Conservation (phyloP, 2,888 invertebrate genomes). For the Geotrupes spiniger region DNA sequence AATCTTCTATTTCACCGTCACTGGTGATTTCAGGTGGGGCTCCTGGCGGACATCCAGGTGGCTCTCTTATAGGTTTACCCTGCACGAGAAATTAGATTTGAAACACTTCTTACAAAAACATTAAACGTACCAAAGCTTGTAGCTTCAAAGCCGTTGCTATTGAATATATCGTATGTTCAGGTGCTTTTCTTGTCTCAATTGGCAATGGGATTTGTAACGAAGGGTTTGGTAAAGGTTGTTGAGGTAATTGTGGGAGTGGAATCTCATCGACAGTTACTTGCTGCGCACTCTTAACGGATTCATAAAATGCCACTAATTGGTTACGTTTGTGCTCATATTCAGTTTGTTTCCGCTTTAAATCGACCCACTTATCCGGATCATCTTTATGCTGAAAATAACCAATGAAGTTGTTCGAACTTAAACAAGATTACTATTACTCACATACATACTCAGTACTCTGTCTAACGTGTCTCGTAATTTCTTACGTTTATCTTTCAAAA, state of each 20-base stretch:
- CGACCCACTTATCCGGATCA: conserved; percentile 91
- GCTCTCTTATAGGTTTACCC: conserved; percentile 59
- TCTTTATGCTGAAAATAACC: conserved; percentile 92
- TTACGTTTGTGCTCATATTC: conserved; percentile 90
- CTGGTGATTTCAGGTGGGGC: conserved; percentile 73
- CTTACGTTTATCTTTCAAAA: conserved; percentile 92
- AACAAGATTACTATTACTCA: conserved; percentile 63
- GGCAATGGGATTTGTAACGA: conserved; percentile 46
- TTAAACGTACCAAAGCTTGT: conserved; percentile 41
- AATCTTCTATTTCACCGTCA: conserved; percentile 59
- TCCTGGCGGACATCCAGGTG: conserved; percentile 85
- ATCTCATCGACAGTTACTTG: conserved; percentile 95
- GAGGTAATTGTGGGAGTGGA: conserved; percentile 75
- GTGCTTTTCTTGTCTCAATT: conserved; percentile 43
- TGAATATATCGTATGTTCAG: conserved; percentile 49
- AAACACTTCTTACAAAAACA: not conserved
- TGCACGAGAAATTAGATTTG: conserved; percentile 33
- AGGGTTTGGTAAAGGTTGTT: conserved; percentile 43
- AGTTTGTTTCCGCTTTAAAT: conserved; percentile 83
- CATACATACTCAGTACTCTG: conserved; percentile 91
- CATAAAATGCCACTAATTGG: conserved; percentile 87
- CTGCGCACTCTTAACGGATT: conserved; percentile 93
- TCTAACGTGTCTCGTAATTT: conserved; percentile 94
- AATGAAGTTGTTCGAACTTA: too few species aligned
- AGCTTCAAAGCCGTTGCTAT: conserved; percentile 49